Base-by-base conservation (phyloP, 2,888 invertebrate species). In the Dexiosoma caninum region DNA sequence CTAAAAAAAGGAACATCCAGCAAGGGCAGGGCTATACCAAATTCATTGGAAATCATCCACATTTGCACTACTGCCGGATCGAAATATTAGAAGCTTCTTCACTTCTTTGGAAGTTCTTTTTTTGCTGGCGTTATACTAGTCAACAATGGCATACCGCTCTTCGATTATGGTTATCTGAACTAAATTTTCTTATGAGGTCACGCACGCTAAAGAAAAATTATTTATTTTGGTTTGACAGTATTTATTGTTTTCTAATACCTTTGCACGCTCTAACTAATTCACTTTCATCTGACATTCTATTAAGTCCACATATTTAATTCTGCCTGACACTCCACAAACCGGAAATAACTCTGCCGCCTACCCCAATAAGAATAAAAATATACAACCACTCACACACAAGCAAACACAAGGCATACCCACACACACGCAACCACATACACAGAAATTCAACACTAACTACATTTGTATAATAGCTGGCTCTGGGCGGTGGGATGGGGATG, bases 321-420 rank as follows among this genome's bases (percentile, higher is more conserved):
- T 21, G 40, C 14, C 44, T 49, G 40, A 30, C 12, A 27, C 37
- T 51, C 27, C 35, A 7, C 40, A 44, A 44, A 53, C 14, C 44
- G 40, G 66, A 66, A 42, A 75, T 32, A n/a, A 9, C 66, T 49
- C 37, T 49, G 40, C 12, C 42, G 21, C 57, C 49, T 49, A 23
- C 57, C 40, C 74, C 40, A 66, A 74, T 40, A 57, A 12, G 2
- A 46, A 40, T 37, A 46, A 32, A 37, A 37, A 10, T 27, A 46
- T 1, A 12, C 9, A 46, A 16, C 6, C 40, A 30, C 37, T 21
- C 2, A 16, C 8, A 12, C 16, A 42, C n/a, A 32, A 6, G 21
- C 60, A 35, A 0, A 19, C 3, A 30, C 42, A 12, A 14, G n/a
- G 32, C 9, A 16, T 12, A 21, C 2, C 1, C 23, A 23, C 9